Conservation (phyloP, 2,113 vertebrate genomes). For the Alligator mississippiensis region DNA sequence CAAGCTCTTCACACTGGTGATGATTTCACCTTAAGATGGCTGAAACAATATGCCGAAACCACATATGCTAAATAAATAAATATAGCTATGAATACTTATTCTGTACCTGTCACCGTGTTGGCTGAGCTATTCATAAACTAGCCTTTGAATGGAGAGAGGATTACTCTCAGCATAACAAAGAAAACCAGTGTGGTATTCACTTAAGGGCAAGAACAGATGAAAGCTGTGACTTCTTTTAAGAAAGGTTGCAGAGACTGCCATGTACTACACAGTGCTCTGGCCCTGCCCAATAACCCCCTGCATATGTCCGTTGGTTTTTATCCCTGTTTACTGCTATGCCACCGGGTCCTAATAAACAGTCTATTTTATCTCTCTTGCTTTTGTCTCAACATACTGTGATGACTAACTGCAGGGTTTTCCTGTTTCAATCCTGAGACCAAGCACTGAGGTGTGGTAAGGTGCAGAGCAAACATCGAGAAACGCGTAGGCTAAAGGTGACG, state of each 20-base stretch:
- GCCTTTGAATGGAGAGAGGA: neutral
- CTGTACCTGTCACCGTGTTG: neutral
- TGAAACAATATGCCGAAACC: too few species aligned
- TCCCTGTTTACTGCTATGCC: accelerated
- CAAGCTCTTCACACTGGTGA: too few species aligned
- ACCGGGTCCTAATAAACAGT: neutral
- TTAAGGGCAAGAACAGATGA: neutral
- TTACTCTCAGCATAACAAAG: neutral
- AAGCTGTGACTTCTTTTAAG: neutral
- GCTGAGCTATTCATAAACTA: neutral
- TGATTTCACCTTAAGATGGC: too few species aligned
- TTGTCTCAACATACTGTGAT: neutral
- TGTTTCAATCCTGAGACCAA: neutral
- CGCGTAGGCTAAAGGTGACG: neutral
- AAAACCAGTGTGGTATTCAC: neutral
- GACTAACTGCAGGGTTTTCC: neutral
- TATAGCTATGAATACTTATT: neutral
- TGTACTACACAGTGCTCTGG: neutral
- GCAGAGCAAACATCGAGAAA: accelerated
- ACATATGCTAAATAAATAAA: neutral
- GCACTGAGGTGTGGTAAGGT: accelerated
- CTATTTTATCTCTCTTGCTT: accelerated
- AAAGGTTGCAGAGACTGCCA: accelerated
- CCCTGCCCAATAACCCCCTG: neutral
- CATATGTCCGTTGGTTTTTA: neutral